Percentiles rank a stretch among this genome's conserved stretches.
Conservation (phyloP, 2,113 vertebrate species). For the Artemisiospiza belli region DNA sequence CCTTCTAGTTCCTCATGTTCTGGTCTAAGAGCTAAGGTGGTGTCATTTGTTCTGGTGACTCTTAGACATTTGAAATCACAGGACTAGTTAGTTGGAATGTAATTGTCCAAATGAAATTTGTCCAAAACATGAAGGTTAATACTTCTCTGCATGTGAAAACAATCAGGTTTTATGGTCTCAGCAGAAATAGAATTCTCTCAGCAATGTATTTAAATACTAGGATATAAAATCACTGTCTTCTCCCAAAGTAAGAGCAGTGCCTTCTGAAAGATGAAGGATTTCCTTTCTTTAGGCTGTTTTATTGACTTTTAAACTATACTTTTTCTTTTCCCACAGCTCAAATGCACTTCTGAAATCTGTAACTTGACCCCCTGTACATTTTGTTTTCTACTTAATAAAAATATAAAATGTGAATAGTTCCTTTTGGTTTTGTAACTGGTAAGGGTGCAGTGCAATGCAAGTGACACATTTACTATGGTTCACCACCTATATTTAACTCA, state of each 20-base stretch:
- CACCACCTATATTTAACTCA: conserved; percentile 15
- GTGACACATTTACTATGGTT: not conserved
- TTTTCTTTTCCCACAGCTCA: not conserved
- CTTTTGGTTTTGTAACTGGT: not conserved
- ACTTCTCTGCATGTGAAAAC: not conserved
- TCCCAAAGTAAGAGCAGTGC: not conserved
- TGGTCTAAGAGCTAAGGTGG: not conserved
- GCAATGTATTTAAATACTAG: not conserved
- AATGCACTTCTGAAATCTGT: not conserved
- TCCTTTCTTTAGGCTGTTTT: not conserved
- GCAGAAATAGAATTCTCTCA: not conserved
- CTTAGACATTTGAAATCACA: not conserved
- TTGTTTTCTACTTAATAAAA: not conserved
- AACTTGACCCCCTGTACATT: not conserved
- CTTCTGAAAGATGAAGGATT: not conserved
- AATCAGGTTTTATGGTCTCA: not conserved
- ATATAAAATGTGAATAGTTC: not conserved
- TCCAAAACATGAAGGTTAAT: not conserved
- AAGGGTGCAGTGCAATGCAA: not conserved
- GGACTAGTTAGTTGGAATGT: not conserved
- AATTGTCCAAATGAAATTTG: conserved; percentile 18
- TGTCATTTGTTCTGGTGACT: conserved; percentile 4
- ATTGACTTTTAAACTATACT: not conserved
- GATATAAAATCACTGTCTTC: not conserved
- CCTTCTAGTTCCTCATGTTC: conserved; percentile 3